Base-by-base conservation (phyloP, 2,888 invertebrate genomes). In the Iselma pallidipennis region DNA sequence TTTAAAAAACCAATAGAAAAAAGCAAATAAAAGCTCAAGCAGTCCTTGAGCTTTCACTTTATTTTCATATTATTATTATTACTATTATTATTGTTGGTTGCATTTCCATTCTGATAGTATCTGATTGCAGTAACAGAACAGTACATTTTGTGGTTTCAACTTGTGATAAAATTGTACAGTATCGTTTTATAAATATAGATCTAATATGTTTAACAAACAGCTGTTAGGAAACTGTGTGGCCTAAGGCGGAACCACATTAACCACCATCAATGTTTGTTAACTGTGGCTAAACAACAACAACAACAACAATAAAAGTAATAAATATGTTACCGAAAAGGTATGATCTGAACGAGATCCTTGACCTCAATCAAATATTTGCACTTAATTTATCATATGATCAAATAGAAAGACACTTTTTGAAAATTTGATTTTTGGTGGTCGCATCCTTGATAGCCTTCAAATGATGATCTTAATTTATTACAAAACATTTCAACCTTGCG, bases 151-250 rank as follows among this genome's bases (percentile, higher is more conserved):
- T 12, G 49, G 49, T 49, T 49, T 49, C 5, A 5, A 45, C 14
- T 21, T 45, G 4, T 25, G 49, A 26, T 23, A 49, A 49, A 23
- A n/a, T 23, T 25, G n/a, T n/a, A n/a, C n/a, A n/a, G n/a, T n/a
- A n/a, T n/a, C n/a, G n/a, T n/a, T n/a, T 12, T 57, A 57, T 55
- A 61, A 61, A 61, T 61, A 57, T 61, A 48, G 57, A 61, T 57
- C 57, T 61, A 57, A 61, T 61, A 56, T 51, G 42, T 57, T 57
- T 49, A 61, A 56, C 57, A 61, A 55, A 57, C 55, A 16, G 29
- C 25, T 12, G 61, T 61, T 61, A 55, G 50, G 61, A 61, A 61
- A 61, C 54, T 16, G 25, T 25, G 25, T 59, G 21, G 62, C 58
- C 55, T 26, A 12, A 55, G 45, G 58, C 61, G 54, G 51, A 56